These are phyloP conservation scores for Microchrysa polita DNA, from an alignment of 2,888 invertebrate species.

Conservation along the genomic window DNA sequence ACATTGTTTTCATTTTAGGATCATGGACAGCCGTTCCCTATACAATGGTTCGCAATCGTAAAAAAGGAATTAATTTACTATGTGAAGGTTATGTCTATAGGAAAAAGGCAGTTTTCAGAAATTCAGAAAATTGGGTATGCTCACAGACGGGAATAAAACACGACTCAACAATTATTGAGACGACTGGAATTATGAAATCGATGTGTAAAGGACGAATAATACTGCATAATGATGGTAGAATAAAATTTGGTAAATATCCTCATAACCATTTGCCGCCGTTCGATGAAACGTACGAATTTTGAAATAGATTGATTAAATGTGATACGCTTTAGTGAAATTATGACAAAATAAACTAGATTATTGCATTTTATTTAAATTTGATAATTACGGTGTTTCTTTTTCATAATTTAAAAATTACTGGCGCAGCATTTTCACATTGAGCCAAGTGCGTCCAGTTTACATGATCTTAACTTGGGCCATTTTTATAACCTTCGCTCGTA, in stretches of 20 bases:
- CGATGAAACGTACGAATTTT: background rate
- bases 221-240: constrained; percentile 36
- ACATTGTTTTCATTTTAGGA: background rate
- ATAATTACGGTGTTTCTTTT: too few relatives aligned
- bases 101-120: constrained; percentile 48
- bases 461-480: too few relatives aligned
- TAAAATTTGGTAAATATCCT: constrained; percentile 48
- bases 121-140: constrained; percentile 51
- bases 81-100: constrained; percentile 49
- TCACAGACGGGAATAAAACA: constrained; percentile 21
- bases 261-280: constrained; percentile 50
- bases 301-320: too few relatives aligned
- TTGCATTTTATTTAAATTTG: too few relatives aligned
- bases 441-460: too few relatives aligned
- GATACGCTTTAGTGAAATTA: too few relatives aligned
- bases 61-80: constrained; percentile 47
- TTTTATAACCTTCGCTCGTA: too few relatives aligned
- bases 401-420: too few relatives aligned
- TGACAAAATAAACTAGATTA: too few relatives aligned
- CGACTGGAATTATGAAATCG: constrained; percentile 11
- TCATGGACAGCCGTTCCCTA: constrained; percentile 29
- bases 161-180: constrained; percentile 21
- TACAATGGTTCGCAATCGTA: constrained; percentile 47
- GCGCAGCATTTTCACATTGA: too few relatives aligned
- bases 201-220: constrained; percentile 49